Base-by-base conservation (phyloP, 2,888 invertebrate genomes). In the Drosophila mimetica region DNA sequence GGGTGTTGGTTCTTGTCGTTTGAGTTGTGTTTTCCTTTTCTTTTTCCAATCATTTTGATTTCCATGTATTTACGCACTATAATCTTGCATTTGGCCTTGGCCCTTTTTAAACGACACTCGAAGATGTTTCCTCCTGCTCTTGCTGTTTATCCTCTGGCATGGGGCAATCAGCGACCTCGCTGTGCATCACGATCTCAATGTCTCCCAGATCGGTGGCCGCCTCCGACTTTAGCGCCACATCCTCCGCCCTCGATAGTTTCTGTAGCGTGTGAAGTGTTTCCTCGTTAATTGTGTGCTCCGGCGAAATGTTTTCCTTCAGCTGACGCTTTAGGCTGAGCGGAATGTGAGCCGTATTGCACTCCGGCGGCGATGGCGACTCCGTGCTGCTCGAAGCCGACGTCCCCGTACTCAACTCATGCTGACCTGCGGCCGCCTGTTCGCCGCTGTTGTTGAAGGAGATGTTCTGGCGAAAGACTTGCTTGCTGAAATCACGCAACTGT, bases 251-350 rank as follows among this genome's bases (percentile, higher is more conserved):
- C n/a, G 77, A 66, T n/a, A 89, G 63, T 64, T 91, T 90, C 39
- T 90, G 90, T 39, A 90, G 59, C 13, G 82, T 75, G 54, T 87
- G 88, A 71, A 90, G 60, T 32, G 88, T 87, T 37, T 86, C 91
- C 73, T 88, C 91, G 34, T 90, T 91, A 28, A 92, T 91, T 1
- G 94, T 94, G 57, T 94, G 94, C 75, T 94, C 94, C 0, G 94
- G 94, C 60, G 94, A 94, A 1, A 94, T 94, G 77, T 94, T 94
- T 79, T 94, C 94, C 89, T 94, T 94, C 13, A 94, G 93, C 5
- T 93, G 93, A 76, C 93, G 89, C 51, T 94, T 93, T 4, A 94
- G 90, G 86, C 93, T 93, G 51, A 91, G 92, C 0, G 94, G 93
- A 58, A 94, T 90, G 77, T 93, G 93, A 42, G 93, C 93, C 1